These are phyloP conservation scores for Lasioglossum pauxillum DNA, from an alignment of 2,888 invertebrate species.

Conservation along the genomic window DNA sequence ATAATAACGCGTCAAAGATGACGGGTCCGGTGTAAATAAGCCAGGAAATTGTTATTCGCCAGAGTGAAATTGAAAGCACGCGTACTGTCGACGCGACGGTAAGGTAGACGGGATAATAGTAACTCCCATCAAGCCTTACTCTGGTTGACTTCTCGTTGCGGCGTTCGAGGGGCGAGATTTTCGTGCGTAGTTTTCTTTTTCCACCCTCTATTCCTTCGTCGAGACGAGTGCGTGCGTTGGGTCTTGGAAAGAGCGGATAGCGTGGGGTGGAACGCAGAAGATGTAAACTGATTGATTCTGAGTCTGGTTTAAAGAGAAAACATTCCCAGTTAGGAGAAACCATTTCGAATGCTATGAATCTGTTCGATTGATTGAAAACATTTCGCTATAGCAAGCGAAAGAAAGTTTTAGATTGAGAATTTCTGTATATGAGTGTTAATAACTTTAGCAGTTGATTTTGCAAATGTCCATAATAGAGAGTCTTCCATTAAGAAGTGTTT, in stretches of 20 bases:
- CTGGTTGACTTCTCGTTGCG: neutral
- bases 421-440: neutral
- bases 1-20: conserved; percentile 62
- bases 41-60: conserved; percentile 51
- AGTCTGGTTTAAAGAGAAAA: conserved; percentile 3
- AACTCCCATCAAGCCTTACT: conserved; percentile 18
- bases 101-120: conserved; percentile 35
- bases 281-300: neutral
- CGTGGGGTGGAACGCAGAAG: neutral
- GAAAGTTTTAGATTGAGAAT: neutral
- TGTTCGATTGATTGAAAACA: neutral
- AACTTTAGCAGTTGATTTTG: neutral
- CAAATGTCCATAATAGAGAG: neutral
- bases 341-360: neutral
- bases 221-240: neutral
- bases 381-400: neutral
- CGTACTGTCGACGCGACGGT: conserved; percentile 16
- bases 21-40: conserved; percentile 57
- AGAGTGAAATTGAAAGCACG: conserved; percentile 45
- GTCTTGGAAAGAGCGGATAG: neutral
- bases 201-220: neutral
- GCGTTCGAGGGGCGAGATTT: neutral
- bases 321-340: neutral
- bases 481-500: too few relatives aligned
- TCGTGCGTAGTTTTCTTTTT: neutral